These are phyloP conservation scores for Lepidocolaptes lacrymiger DNA, from an alignment of 2,797 vertebrate species.

Conservation along the genomic window DNA sequence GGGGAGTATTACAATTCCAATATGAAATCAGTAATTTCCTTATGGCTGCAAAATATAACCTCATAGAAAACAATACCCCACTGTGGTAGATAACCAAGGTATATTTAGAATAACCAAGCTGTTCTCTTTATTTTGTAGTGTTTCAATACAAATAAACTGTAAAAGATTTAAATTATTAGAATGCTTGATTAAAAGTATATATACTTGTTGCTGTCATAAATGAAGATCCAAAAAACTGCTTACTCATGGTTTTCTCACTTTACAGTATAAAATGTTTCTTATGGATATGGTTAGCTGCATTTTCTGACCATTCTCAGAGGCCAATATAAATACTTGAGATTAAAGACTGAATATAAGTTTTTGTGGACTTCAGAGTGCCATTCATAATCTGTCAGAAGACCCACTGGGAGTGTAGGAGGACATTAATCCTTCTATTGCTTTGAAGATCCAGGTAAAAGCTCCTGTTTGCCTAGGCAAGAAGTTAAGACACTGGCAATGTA, in stretches of 20 bases:
- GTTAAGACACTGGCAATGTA: accelerated
- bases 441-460: neutral
- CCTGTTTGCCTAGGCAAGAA: neutral
- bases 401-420: neutral
- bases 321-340: neutral
- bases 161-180: neutral
- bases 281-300: neutral
- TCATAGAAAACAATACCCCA: neutral
- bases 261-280: neutral
- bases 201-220: neutral
- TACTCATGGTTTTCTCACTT: neutral
- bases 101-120: neutral
- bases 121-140: neutral
- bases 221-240: neutral
- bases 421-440: neutral
- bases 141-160: neutral
- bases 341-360: neutral
- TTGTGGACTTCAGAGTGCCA: neutral
- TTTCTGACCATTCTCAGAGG: neutral
- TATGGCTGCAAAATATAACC: neutral
- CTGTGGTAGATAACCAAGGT: neutral
- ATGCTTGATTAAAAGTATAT: neutral
- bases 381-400: neutral
- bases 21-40: neutral
- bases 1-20: neutral